Evolutionary conservation across 1,140 invertebrate genomes (phyloP).

Genomic region (Phocides pigmalion): DNA sequence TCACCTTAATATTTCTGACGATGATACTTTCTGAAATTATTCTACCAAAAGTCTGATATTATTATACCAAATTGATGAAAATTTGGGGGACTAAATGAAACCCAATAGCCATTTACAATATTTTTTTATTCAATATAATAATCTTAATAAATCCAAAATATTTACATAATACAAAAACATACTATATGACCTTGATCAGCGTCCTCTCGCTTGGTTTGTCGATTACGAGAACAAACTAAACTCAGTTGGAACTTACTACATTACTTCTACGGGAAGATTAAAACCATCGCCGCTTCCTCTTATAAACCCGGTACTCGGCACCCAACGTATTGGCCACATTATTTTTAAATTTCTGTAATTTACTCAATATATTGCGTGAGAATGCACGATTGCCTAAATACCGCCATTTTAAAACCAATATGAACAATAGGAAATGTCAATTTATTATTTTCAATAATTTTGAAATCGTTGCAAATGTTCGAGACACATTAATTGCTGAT

Average conservation of each 20-base stretch:
- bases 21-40: too few species aligned
- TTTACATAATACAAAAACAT: conserved; percentile 83
- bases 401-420: too few species aligned
- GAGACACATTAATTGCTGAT: too few species aligned
- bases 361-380: too few species aligned
- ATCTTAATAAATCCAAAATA: conserved; percentile 84
- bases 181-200: conserved; percentile 74
- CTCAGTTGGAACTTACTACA: conserved; percentile 44
- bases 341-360: too few species aligned
- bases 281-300: conserved; percentile 35
- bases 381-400: too few species aligned
- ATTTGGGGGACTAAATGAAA: conserved; percentile 51
- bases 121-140: conserved; percentile 84
- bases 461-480: too few species aligned
- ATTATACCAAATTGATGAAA: neutral
- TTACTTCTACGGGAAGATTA: conserved; percentile 39
- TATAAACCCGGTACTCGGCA: neutral
- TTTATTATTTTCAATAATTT: too few species aligned
- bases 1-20: too few species aligned
- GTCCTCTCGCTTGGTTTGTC: conserved; percentile 55
- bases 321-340: neutral
- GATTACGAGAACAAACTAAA: conserved; percentile 44
- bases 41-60: too few species aligned
- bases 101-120: conserved; percentile 73
- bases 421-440: too few species aligned